These are phyloP conservation scores for Eupeodes luniger DNA, from an alignment of 2,888 invertebrate genomes.

Conservation along the genomic window DNA sequence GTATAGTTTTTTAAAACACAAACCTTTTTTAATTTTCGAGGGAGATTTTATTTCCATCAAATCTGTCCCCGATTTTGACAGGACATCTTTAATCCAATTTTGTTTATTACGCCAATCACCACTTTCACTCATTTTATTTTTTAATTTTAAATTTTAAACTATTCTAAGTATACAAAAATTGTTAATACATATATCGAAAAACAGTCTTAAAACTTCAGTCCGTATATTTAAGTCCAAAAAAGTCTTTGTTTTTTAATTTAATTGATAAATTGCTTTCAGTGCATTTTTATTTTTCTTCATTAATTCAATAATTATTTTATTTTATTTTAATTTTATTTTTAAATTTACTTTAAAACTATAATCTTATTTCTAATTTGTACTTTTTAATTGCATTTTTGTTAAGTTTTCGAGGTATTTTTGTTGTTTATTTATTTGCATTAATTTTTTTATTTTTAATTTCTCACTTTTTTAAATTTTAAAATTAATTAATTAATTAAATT, in stretches of 20 bases:
- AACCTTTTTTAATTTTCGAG: conserved; percentile 80
- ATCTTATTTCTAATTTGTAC: conserved; percentile 72
- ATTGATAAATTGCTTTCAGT: conserved; percentile 49
- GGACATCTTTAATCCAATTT: conserved; percentile 85
- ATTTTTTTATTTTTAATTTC: background rate
- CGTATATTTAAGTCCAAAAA: conserved; percentile 30
- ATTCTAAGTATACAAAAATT: background rate
- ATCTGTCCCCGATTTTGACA: conserved; percentile 84
- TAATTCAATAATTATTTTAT: background rate
- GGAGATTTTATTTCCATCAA: conserved; percentile 82
- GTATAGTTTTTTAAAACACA: background rate
- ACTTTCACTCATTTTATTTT: conserved; percentile 80
- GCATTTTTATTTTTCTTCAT: conserved; percentile 20
- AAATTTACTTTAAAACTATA: conserved; percentile 7
- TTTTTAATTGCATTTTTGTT: conserved; percentile 58
- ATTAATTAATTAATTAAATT: no score
- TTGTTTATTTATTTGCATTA: conserved; percentile 28
- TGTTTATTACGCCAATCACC: conserved; percentile 83
- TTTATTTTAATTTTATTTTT: conserved; percentile 5
- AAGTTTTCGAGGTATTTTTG: conserved; percentile 55
- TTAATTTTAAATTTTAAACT: background rate
- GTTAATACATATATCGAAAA: conserved; percentile 35
- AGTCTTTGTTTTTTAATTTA: conserved; percentile 32
- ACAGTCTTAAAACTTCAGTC: conserved; percentile 72
- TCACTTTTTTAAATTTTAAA: background rate